Conservation (phyloP, 2,113 vertebrate species). For the Oryzias javanicus region DNA sequence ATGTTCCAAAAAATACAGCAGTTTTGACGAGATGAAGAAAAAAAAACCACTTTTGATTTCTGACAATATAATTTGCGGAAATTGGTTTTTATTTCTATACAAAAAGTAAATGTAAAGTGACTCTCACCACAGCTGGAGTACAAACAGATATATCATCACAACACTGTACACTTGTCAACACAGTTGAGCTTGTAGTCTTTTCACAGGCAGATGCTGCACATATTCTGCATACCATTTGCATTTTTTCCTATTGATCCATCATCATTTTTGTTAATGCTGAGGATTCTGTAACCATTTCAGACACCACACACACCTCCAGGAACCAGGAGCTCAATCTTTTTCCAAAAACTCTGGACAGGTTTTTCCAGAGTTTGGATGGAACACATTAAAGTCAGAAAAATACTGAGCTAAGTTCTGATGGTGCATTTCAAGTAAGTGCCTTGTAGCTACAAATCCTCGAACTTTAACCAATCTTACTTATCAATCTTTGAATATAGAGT, state of each 20-base stretch:
- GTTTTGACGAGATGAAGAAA: too few species aligned
- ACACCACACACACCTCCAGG: slow-evolving; percentile 12
- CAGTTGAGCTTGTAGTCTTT: slow-evolving; percentile 67
- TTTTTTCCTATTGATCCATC: slow-evolving; percentile 12
- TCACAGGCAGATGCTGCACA: slow-evolving; percentile 69
- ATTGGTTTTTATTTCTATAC: neutral
- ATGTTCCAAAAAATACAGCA: too few species aligned
- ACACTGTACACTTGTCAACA: slow-evolving; percentile 49
- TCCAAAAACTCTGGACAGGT: slow-evolving; percentile 53
- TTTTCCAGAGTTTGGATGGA: slow-evolving; percentile 61
- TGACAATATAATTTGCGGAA: too few species aligned
- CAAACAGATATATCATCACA: slow-evolving; percentile 51
- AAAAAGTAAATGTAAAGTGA: neutral
- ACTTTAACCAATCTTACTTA: slow-evolving; percentile 17
- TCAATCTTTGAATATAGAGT: neutral
- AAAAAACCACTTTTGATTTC: too few species aligned
- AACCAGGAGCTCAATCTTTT: slow-evolving; percentile 65
- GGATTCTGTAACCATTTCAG: slow-evolving; percentile 42
- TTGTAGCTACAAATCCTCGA: slow-evolving; percentile 33
- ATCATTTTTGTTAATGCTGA: slow-evolving; percentile 5
- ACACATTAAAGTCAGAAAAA: slow-evolving; percentile 56
- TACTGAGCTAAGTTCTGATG: slow-evolving; percentile 51
- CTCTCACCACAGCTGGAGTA: slow-evolving; percentile 21
- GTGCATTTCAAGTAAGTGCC: neutral
- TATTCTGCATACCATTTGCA: neutral